Evolutionary conservation across 2,888 invertebrate species (phyloP).

Genomic region (Drosophila kanekoi): DNA sequence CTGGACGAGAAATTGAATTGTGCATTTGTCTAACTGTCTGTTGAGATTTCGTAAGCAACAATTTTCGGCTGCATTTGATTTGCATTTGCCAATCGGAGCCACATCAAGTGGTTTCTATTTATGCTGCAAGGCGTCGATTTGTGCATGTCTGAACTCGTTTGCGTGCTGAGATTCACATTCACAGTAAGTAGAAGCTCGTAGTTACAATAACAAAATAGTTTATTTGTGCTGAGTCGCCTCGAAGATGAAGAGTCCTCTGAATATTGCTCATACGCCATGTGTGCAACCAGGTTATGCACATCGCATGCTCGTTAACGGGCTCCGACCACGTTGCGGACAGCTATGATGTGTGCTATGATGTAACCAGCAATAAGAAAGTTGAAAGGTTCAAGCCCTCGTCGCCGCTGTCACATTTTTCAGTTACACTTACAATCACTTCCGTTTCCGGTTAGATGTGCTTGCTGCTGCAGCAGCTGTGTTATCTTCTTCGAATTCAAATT

Average conservation of each 20-base stretch:
- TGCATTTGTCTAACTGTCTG: not conserved
- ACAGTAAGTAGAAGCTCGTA: constrained; percentile 3
- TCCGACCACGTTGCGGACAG: not conserved
- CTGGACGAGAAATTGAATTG: not conserved
- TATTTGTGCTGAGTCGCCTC: not conserved
- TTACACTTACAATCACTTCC: constrained; percentile 38
- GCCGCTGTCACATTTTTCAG: constrained; percentile 3
- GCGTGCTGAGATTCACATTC: not conserved
- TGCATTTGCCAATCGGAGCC: not conserved
- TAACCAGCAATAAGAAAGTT: constrained; percentile 12
- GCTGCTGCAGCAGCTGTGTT: constrained; percentile 9
- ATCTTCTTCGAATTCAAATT: constrained; percentile 41
- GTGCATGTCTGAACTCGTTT: constrained; percentile 1
- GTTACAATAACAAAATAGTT: constrained; percentile 1
- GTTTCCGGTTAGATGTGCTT: constrained; percentile 40
- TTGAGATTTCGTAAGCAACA: constrained; percentile 7
- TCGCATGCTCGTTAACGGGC: constrained; percentile 26
- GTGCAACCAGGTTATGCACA: constrained; percentile 17
- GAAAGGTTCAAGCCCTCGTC: not conserved
- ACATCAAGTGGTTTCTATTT: constrained; percentile 26
- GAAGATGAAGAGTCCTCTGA: not conserved
- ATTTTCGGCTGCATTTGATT: constrained; percentile 6
- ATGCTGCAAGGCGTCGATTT: not conserved
- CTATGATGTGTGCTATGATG: constrained; percentile 12
- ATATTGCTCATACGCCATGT: constrained; percentile 33